These are phyloP conservation scores for Junco hyemalis DNA, from an alignment of 2,113 vertebrate species.

Conservation along the genomic window DNA sequence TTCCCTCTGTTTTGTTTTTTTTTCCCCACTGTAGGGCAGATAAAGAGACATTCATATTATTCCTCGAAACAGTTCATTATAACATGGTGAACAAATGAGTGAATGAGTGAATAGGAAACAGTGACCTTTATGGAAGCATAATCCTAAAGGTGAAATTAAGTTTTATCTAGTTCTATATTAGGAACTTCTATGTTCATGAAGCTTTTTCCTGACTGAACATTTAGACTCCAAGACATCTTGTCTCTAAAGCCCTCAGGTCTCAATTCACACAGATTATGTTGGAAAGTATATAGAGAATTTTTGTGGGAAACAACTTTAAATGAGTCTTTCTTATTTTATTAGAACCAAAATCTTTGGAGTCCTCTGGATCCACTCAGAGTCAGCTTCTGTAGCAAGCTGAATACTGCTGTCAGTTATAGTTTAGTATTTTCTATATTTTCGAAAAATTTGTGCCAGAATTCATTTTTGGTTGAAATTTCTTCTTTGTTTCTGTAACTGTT, in stretches of 20 bases:
- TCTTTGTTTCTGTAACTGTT: not conserved
- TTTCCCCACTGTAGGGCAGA: not conserved
- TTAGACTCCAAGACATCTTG: not conserved
- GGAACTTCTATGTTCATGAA: not conserved
- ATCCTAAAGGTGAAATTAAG: constrained; percentile 4
- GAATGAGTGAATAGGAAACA: not conserved
- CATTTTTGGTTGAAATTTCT: not conserved
- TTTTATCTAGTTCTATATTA: not conserved
- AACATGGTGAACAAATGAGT: not conserved
- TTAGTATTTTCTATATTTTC: not conserved
- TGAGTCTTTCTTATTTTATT: not conserved
- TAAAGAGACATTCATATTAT: not conserved
- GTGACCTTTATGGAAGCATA: not conserved
- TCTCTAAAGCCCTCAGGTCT: not conserved
- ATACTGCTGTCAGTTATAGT: not conserved
- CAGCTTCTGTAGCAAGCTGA: not conserved
- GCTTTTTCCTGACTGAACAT: not conserved
- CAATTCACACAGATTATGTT: not conserved
- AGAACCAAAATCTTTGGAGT: not conserved
- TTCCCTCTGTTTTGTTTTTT: not conserved
- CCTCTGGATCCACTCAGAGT: not conserved
- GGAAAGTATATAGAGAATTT: not conserved
- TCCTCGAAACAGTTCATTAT: not conserved
- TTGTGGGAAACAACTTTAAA: not conserved
- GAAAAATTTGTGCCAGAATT: not conserved